Conservation (phyloP, 2,888 invertebrate species). For the Nudaria mundana region DNA sequence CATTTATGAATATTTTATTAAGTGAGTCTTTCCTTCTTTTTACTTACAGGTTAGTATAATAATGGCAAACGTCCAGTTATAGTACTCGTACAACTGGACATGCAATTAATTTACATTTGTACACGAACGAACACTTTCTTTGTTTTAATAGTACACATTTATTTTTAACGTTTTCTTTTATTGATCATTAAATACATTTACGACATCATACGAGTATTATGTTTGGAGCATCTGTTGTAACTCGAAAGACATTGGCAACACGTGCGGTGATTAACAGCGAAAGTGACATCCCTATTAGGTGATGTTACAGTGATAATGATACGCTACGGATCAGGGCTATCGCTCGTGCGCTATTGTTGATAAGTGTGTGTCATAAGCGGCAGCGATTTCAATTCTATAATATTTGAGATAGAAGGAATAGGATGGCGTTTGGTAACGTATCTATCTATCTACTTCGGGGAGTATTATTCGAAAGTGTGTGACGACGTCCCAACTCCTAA, state of each 20-base stretch:
- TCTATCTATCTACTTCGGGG: too few species aligned
- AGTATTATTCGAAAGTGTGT: too few species aligned
- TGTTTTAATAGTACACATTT: neutral
- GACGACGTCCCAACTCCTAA: too few species aligned
- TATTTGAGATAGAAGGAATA: too few species aligned
- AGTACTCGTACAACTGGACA: too few species aligned
- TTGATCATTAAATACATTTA: neutral
- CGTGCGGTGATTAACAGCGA: slow-evolving; percentile 46
- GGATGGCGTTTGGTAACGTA: too few species aligned
- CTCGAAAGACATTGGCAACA: slow-evolving; percentile 10
- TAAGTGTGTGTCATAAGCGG: slow-evolving; percentile 7
- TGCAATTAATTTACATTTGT: neutral
- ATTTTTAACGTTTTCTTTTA: neutral
- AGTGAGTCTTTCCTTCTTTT: too few species aligned
- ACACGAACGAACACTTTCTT: neutral
- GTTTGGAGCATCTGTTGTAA: slow-evolving; percentile 1
- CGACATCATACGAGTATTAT: neutral
- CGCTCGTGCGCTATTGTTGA: slow-evolving; percentile 12
- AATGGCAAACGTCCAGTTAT: too few species aligned
- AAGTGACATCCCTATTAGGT: slow-evolving; percentile 51
- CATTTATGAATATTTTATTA: too few species aligned
- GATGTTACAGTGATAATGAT: slow-evolving; percentile 34
- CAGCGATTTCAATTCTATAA: slow-evolving; percentile 7
- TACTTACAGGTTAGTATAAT: too few species aligned
- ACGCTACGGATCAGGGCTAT: slow-evolving; percentile 11